Evolutionary conservation across 2,888 invertebrate genomes (phyloP), one percentile per base, ranked within the genome.

Genomic region (Formica aserva): DNA sequence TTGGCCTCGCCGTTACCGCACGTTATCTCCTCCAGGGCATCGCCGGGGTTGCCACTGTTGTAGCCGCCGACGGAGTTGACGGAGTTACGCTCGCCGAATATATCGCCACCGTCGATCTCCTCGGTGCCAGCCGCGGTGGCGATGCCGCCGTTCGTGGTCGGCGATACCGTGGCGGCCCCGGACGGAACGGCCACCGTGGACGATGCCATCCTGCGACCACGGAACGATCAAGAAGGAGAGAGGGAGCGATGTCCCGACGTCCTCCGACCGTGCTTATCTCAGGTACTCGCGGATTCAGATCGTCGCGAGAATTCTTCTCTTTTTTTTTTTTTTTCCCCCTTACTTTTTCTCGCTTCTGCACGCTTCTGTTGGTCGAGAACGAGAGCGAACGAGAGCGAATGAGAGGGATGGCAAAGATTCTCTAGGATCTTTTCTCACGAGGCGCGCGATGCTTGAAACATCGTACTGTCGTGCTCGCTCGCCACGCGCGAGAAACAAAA

Each of bases 131-230:
- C 6, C 18, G 45, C 11, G 63, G 45, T 32, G 45, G 63, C 15
- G 48, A 62, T 63, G 75, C 65, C 32, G 35, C 87, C 88, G 26
- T 84, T 87, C 5, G 88, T n/a, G 1, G 60, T n/a, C 32, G 88
- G 86, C 63, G 89, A 82, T 22, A 92, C 91, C 71, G 93, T 86
- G 18, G 90, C 87, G 57, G 92, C 91, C 75, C 92, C 92, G 57
- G 93, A 89, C n/a, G 94, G 91, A 81, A 93, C 93, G 82, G 93
- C 91, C 82, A 94, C 91, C 84, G 94, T 93, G 69, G 94, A 93
- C 72, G 94, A 94, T 89, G 94, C 94, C 94, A 93, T 93, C 69
- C 80, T 74, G 65, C 57, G 60, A 57, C 32, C 32, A 57, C 67
- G 67, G 57, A 13, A 55, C 66, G 45, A 78, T 45, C 22, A n/a